Conservation (phyloP, 2,888 invertebrate genomes). For the Drosophila subsilvestris region DNA sequence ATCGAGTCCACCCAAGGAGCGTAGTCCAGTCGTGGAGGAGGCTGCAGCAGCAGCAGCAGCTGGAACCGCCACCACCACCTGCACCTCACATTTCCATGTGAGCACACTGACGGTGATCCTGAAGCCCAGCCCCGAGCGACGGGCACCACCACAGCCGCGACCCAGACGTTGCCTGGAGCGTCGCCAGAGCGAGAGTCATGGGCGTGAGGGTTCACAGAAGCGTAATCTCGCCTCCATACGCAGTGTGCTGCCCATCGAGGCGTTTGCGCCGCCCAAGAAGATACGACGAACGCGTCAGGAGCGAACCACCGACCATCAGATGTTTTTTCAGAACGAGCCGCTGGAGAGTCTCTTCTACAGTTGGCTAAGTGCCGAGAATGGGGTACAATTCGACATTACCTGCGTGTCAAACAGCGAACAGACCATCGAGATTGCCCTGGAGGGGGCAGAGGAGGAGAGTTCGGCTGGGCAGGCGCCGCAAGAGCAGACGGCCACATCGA, state of each 20-base stretch:
- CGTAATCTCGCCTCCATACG: constrained; percentile 67
- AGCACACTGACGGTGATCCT: constrained; percentile 76
- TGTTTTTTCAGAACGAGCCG: constrained; percentile 73
- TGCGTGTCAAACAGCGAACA: constrained; percentile 53
- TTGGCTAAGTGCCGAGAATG: constrained; percentile 80
- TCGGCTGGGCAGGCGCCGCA: constrained; percentile 14
- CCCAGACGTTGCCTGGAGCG: constrained; percentile 24
- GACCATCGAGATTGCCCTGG: constrained; percentile 59
- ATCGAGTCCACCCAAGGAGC: not conserved
- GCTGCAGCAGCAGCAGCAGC: not conserved
- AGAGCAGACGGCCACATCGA: constrained; percentile 26
- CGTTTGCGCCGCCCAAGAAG: constrained; percentile 81
- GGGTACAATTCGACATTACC: constrained; percentile 75
- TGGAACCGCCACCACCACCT: not conserved
- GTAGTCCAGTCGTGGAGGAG: not conserved
- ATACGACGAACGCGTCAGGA: constrained; percentile 79
- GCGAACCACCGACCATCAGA: constrained; percentile 59
- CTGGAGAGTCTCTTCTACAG: constrained; percentile 79
- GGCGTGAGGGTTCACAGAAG: constrained; percentile 48
- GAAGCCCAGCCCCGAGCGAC: constrained; percentile 66
- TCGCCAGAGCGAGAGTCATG: constrained; percentile 1
- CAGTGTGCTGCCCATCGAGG: constrained; percentile 67
- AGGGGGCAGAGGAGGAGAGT: constrained; percentile 32
- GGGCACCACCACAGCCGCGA: constrained; percentile 8
- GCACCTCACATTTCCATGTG: constrained; percentile 53